Percentiles rank a stretch among this genome's conserved stretches.
Evolutionary conservation across 2,888 invertebrate species (phyloP).

Genomic region (Chrysomela aeneicollis): DNA sequence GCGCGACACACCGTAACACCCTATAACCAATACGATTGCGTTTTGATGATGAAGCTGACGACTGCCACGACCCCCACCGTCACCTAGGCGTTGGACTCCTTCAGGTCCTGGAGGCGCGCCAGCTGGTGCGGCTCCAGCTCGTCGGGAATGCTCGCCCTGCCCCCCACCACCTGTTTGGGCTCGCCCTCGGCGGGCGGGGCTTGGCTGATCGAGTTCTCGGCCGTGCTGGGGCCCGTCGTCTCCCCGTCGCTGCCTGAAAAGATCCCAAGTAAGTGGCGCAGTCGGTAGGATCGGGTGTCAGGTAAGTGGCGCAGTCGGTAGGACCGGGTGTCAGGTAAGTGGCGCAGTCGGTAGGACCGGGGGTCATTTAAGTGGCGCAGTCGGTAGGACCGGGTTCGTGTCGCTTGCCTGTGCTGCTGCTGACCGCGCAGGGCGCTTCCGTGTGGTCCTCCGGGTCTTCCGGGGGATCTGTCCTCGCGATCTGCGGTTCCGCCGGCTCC

Average conservation of each 20-base stretch:
- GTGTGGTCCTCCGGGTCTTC: constrained; percentile 61
- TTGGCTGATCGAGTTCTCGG: constrained; percentile 68
- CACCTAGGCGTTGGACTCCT: constrained; percentile 90
- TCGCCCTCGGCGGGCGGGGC: constrained; percentile 49
- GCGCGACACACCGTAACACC: constrained; percentile 45
- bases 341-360: constrained; percentile 41
- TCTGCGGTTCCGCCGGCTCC: too few relatives aligned
- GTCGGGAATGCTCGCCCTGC: constrained; percentile 85
- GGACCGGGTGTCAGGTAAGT: too few relatives aligned
- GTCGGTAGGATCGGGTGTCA: constrained; percentile 54
- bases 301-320: background rate
- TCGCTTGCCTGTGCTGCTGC: constrained; percentile 12
- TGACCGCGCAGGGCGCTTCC: constrained; percentile 65
- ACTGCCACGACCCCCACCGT: too few relatives aligned
- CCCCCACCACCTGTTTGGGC: constrained; percentile 77
- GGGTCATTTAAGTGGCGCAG: constrained; percentile 49
- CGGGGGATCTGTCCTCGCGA: constrained; percentile 22
- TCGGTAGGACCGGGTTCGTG: background rate
- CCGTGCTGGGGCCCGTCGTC: constrained; percentile 70
- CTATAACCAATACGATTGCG: constrained; percentile 28
- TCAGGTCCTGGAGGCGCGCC: constrained; percentile 85
- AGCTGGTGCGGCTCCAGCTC: constrained; percentile 89
- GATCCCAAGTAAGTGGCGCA: constrained; percentile 31
- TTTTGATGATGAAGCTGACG: too few relatives aligned
- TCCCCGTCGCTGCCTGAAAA: constrained; percentile 72